Evolutionary conservation across 2,888 invertebrate genomes (phyloP).

Genomic region (Drosophila sordidula): DNA sequence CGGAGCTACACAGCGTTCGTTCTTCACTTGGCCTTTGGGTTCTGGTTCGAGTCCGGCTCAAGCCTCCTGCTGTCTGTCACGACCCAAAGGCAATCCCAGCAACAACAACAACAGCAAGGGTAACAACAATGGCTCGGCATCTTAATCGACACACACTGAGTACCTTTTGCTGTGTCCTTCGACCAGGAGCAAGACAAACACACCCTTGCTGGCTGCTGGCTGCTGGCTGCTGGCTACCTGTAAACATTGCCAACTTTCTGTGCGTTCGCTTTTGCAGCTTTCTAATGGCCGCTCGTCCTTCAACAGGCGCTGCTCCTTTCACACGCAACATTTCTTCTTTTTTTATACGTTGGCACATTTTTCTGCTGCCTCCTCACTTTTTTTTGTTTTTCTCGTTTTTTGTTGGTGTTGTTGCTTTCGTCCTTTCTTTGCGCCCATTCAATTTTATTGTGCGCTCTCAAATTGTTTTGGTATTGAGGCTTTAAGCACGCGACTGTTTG

Average conservation of each 20-base stretch:
- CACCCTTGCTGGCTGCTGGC: slow-evolving; percentile 22
- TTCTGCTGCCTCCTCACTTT: slow-evolving; percentile 55
- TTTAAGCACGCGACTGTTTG: slow-evolving; percentile 75
- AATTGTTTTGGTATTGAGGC: slow-evolving; percentile 80
- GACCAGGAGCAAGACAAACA: slow-evolving; percentile 52
- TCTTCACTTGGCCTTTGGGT: slow-evolving; percentile 16
- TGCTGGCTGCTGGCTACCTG: slow-evolving; percentile 54
- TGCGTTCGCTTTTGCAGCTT: slow-evolving; percentile 63
- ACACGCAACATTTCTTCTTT: slow-evolving; percentile 64
- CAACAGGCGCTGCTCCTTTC: slow-evolving; percentile 77
- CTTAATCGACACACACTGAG: slow-evolving; percentile 74
- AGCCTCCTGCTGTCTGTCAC: slow-evolving; percentile 53
- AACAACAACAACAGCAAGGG: slow-evolving; percentile 6
- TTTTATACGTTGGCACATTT: slow-evolving; percentile 60
- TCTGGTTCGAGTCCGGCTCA: slow-evolving; percentile 19
- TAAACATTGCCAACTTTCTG: slow-evolving; percentile 66
- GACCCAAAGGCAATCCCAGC: slow-evolving; percentile 47
- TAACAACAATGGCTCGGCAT: slow-evolving; percentile 55
- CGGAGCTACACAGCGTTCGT: slow-evolving; percentile 19
- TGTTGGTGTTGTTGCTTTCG: slow-evolving; percentile 38
- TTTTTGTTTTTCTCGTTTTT: slow-evolving; percentile 12
- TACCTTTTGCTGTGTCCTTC: slow-evolving; percentile 69
- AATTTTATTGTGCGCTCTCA: slow-evolving; percentile 79
- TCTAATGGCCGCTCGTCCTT: slow-evolving; percentile 74
- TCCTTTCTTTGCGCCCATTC: slow-evolving; percentile 64